These are phyloP conservation scores for Oryzias melastigma DNA, from an alignment of 2,113 vertebrate species.

Conservation along the genomic window DNA sequence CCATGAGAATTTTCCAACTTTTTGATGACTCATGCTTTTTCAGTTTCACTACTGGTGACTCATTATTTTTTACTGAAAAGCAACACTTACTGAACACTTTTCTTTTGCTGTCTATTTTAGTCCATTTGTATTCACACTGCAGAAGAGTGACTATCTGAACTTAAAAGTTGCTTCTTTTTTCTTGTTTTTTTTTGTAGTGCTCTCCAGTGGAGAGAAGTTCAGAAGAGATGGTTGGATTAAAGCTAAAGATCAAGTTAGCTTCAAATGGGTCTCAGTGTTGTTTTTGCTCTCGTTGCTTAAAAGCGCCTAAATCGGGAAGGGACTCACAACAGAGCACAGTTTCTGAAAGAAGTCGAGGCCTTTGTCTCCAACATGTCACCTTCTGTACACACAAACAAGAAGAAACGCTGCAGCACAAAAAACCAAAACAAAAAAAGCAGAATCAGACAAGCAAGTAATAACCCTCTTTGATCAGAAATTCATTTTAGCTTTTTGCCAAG, in stretches of 20 bases:
- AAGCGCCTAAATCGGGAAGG: constrained; percentile 13
- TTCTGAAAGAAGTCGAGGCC: not conserved
- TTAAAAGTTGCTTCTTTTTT: constrained; percentile 7
- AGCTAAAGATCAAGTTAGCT: constrained; percentile 31
- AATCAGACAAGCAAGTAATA: constrained; percentile 1
- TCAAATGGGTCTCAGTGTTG: constrained; percentile 35
- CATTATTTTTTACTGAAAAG: no score
- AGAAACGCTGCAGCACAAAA: not conserved
- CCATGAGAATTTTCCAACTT: no score
- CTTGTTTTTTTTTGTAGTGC: constrained; percentile 19
- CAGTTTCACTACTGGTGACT: no score
- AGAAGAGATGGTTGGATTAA: constrained; percentile 12
- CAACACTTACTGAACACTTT: no score
- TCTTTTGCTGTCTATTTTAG: no score
- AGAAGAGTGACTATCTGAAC: constrained; percentile 3
- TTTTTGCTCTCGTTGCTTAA: not conserved
- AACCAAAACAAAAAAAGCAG: not conserved
- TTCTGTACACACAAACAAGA: not conserved
- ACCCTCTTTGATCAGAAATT: no score
- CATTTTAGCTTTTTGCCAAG: no score
- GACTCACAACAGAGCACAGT: not conserved
- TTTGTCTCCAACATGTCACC: not conserved
- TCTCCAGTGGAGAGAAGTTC: constrained; percentile 1
- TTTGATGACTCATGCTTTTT: no score
- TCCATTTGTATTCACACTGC: no score